phyloP scores from a whole-genome alignment of 2,888 invertebrate species.

The Trisateles emortualis region DNA sequence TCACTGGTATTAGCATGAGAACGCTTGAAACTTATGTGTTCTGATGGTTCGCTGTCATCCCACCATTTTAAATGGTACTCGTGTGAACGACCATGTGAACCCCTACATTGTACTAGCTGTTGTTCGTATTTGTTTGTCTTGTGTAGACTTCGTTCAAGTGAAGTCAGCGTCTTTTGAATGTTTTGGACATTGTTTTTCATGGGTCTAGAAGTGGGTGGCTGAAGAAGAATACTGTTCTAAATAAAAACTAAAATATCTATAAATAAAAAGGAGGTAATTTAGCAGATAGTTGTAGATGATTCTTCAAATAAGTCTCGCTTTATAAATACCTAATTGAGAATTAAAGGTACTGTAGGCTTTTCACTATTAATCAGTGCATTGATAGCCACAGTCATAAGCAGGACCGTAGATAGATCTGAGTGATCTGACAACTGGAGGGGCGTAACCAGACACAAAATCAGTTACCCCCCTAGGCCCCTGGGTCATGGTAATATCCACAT shows the following conservation, averaged over 20 bases:
- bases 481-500: too few species aligned
- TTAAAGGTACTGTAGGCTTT: too few species aligned
- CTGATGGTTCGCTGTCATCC: slow-evolving; percentile 52
- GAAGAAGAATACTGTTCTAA: neutral
- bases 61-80: slow-evolving; percentile 53
- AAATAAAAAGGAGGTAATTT: too few species aligned
- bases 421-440: too few species aligned
- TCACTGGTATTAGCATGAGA: slow-evolving; percentile 32
- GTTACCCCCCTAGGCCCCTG: too few species aligned
- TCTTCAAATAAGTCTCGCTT: too few species aligned
- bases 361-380: too few species aligned
- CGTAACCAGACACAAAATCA: too few species aligned
- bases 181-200: slow-evolving; percentile 67
- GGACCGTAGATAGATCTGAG: too few species aligned
- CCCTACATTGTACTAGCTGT: slow-evolving; percentile 62
- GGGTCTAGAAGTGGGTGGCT: slow-evolving; percentile 56
- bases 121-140: slow-evolving; percentile 71
- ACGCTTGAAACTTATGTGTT: slow-evolving; percentile 41
- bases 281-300: too few species aligned
- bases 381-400: too few species aligned
- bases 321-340: too few species aligned
- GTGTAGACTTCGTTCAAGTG: slow-evolving; percentile 65
- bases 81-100: slow-evolving; percentile 63
- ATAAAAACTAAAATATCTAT: neutral
- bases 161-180: slow-evolving; percentile 62